A percentile compares a stretch with the other conserved stretches of the same genome.
phyloP scores from a whole-genome alignment of 1,140 invertebrate genomes.

The Rhynchophorus ferrugineus region DNA sequence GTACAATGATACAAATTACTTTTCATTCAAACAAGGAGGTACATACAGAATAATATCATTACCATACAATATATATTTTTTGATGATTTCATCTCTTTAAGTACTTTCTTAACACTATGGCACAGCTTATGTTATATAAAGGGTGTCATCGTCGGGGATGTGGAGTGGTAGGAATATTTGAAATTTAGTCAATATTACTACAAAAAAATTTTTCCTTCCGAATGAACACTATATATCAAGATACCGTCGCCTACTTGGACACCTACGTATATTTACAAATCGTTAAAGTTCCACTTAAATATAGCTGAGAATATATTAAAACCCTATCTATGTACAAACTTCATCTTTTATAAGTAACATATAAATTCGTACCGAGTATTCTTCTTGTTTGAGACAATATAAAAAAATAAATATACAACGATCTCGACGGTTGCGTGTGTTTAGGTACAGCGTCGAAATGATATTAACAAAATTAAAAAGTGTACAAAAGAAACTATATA shows the following conservation, averaged over 20 bases:
- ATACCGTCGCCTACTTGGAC: too few species aligned
- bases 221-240: too few species aligned
- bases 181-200: too few species aligned
- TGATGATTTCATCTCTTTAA: neutral
- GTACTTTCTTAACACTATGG: constrained; percentile 1
- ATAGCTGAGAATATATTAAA: constrained; percentile 27
- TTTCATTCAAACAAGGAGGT: constrained; percentile 8
- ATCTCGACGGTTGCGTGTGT: too few species aligned
- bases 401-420: constrained; percentile 26
- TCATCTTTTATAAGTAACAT: too few species aligned
- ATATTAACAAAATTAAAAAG: too few species aligned
- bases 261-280: constrained; percentile 11
- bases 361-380: constrained; percentile 19
- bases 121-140: too few species aligned
- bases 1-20: constrained; percentile 10
- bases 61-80: constrained; percentile 11
- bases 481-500: too few species aligned
- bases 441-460: too few species aligned
- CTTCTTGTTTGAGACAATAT: neutral
- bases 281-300: constrained; percentile 3
- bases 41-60: constrained; percentile 16
- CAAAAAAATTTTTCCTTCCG: too few species aligned
- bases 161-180: too few species aligned
- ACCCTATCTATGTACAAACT: constrained; percentile 26
- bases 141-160: too few species aligned